Evolutionary conservation across 2,888 invertebrate species (phyloP), one percentile per base, ranked within the genome.

Genomic region (Neoscelio sp.): DNA sequence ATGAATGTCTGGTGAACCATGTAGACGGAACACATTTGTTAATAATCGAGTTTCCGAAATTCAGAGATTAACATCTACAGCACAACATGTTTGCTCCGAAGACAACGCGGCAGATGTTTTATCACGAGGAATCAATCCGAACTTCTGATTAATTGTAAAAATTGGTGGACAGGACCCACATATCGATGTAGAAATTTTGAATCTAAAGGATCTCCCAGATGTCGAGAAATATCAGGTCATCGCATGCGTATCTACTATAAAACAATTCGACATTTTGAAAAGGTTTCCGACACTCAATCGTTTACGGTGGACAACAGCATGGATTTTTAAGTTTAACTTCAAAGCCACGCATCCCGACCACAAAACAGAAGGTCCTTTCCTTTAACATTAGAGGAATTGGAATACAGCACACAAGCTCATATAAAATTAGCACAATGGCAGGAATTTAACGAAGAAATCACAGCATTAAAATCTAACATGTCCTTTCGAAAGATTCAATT

Each of bases 81-180:
- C 62, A 8, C 7, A 76, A 7, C 71, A 80, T 8, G 71, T 80
- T 5, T 30, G 28, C 6, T 65, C 76, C 2, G 48, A 54, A 6
- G 28, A 62, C 10, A 80, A 80, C n/a, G 56, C 80, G 5, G 73
- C 76, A 2, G 67, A 80, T 46, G 17, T 71, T 8, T 10, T 77
- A n/a, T 80, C 70, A 0, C 23, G 65, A 23, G 75, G 78, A 5
- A 23, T 38, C 10, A 17, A 20, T 12, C 46, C 2, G 17, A 62
- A 1, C 35, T 46, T 6, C 17, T 73, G 1, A 1, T 4, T 4
- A 33, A 30, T 26, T 64, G 30, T 35, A 10, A 56, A 0, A 8
- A 68, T 1, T 84, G 83, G 84, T 82, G 82, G 80, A 58, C 70
- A 10, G 83, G 83, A 3, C 85, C 84, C 13, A 26, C 17, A 44